Percentiles rank a stretch among this genome's conserved stretches.
Conservation (phyloP, 2,888 invertebrate genomes). For the Metallyticus violacea region DNA sequence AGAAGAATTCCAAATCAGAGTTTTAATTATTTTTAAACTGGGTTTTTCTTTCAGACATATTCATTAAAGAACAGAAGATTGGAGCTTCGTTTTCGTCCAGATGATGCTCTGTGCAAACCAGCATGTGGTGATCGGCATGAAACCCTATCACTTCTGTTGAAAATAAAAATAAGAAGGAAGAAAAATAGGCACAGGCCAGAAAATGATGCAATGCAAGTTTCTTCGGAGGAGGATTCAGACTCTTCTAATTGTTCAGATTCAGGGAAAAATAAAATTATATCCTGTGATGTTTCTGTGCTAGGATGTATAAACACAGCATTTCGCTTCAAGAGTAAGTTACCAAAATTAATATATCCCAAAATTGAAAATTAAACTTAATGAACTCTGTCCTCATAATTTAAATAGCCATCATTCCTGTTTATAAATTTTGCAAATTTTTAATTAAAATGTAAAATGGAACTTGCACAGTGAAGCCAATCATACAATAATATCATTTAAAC, state of each 20-base stretch:
- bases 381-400: too few relatives aligned
- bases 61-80: slow-evolving; percentile 60
- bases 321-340: slow-evolving; percentile 61
- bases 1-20: too few relatives aligned
- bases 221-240: neutral
- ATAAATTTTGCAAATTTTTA: too few relatives aligned
- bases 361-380: too few relatives aligned
- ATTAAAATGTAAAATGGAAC: too few relatives aligned
- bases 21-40: neutral
- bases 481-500: too few relatives aligned
- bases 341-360: too few relatives aligned
- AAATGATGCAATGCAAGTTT: neutral
- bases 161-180: slow-evolving; percentile 61
- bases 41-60: slow-evolving; percentile 47
- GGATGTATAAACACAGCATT: slow-evolving; percentile 61
- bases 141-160: slow-evolving; percentile 69
- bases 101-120: slow-evolving; percentile 77
- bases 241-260: neutral
- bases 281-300: slow-evolving; percentile 32
- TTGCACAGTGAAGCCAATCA: too few relatives aligned
- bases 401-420: too few relatives aligned
- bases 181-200: slow-evolving; percentile 35
- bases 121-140: slow-evolving; percentile 65
- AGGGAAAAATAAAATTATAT: slow-evolving; percentile 44
- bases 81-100: slow-evolving; percentile 74